Base-by-base conservation (phyloP, 2,888 invertebrate species). In the Sesamia inferens region DNA sequence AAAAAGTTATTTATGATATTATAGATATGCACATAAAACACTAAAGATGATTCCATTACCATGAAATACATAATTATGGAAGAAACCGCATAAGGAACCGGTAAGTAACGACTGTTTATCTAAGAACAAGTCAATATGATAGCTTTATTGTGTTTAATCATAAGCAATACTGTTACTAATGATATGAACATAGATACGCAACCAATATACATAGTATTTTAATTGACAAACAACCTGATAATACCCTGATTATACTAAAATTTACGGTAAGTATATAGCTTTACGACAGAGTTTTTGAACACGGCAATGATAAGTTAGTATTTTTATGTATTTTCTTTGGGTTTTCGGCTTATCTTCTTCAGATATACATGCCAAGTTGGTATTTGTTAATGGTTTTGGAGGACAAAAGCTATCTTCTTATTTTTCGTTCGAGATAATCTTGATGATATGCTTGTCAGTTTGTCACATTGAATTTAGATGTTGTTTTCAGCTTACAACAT, bases 61-160 rank as follows among this genome's bases (percentile, higher is more conserved):
- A 68, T 64, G 47, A 47, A 71, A 63, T 61, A 55, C 14, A 14
- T 55, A 61, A 68, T 48, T 31, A 48, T 71, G 24, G 61, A 72
- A 54, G n/a, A 57, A 66, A 66, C 63, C 54, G 31, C 51, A 16
- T 39, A 62, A 11, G n/a, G 39, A 81, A 77, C 74, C 44, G 16
- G 55, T 78, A 71, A n/a, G n/a, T 24, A 44, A 69, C 71, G 13
- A 66, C 22, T 59, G n/a, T 54, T 59, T 65, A 48, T 57, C 31
- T 14, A 72, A 31, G 11, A 68, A 16, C 22, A 66, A 71, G 55
- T 57, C 4, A 79, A 71, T 59, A 83, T 57, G 69, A 82, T 57
- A 69, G 71, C 31, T 42, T 64, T 22, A 57, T 10, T 11, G 14
- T 13, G 5, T 51, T 48, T 57, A 70, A 82, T 74, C 47, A 24